These are phyloP conservation scores for Paratrypauchen microcephalus DNA, from an alignment of 2,797 vertebrate species.

Conservation along the genomic window DNA sequence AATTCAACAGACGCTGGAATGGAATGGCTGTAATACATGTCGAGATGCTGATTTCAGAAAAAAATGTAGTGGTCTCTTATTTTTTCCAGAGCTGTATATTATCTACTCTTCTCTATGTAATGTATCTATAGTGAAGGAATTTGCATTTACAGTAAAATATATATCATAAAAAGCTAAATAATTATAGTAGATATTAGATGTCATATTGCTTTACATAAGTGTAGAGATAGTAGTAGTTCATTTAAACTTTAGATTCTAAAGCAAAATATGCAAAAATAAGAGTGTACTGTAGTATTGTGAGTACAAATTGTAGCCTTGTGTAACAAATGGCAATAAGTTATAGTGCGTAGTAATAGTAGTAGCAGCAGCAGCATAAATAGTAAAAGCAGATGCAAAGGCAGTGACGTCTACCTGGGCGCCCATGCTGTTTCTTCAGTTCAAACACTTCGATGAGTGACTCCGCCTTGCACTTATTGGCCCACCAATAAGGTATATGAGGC, in stretches of 20 bases:
- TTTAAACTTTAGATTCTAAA: no score
- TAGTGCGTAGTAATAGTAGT: neutral
- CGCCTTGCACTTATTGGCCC: slow-evolving; percentile 86
- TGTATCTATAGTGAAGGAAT: neutral
- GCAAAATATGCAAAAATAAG: no score
- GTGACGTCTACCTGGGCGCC: slow-evolving; percentile 82
- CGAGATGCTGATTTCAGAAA: no score
- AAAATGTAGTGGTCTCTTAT: no score
- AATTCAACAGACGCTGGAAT: no score
- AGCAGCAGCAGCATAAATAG: neutral
- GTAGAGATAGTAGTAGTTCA: neutral
- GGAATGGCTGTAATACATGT: no score
- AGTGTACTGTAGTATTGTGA: no score
- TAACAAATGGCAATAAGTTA: neutral
- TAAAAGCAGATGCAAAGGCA: neutral
- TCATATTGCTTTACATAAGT: neutral
- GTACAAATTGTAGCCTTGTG: no score
- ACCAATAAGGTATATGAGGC: slow-evolving; percentile 91
- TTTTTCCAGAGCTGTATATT: no score
- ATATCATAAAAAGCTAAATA: neutral
- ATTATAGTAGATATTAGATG: neutral
- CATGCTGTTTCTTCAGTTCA: slow-evolving; percentile 80
- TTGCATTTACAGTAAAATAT: neutral
- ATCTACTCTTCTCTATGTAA: neutral
- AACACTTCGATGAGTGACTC: slow-evolving; percentile 82